Conservation (phyloP, 2,888 invertebrate species). For the Lasioglossum villosulum region DNA sequence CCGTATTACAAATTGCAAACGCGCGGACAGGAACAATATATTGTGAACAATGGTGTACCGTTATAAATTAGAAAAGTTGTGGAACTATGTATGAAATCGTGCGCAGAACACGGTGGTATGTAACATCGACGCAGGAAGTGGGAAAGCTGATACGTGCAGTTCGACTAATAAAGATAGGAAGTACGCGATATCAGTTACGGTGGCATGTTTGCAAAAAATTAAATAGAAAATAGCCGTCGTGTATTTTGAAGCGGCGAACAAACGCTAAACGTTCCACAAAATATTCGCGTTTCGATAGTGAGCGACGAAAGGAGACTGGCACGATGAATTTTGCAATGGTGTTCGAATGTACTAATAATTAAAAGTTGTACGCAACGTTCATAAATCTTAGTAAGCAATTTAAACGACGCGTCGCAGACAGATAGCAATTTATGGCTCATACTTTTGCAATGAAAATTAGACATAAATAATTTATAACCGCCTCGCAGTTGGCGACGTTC, state of each 20-base stretch:
- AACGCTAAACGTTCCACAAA: too few relatives aligned
- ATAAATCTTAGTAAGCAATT: background rate
- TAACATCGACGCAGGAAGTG: constrained; percentile 30
- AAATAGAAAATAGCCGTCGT: background rate
- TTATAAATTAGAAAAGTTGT: constrained; percentile 42
- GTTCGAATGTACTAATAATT: background rate
- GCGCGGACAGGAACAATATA: background rate
- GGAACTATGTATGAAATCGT: constrained; percentile 16
- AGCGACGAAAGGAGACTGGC: too few relatives aligned
- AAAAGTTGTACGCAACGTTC: background rate
- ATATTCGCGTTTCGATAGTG: background rate
- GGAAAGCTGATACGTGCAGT: constrained; percentile 35
- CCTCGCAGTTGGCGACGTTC: background rate
- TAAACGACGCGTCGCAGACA: background rate
- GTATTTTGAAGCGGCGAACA: background rate
- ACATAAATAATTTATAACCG: background rate
- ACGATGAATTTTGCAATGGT: background rate
- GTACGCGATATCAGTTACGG: background rate
- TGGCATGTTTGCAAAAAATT: background rate
- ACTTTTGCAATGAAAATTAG: background rate
- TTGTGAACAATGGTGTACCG: constrained; percentile 9
- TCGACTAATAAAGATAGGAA: constrained; percentile 29
- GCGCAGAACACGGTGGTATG: background rate
- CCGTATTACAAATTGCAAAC: constrained; percentile 2
- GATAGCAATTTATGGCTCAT: background rate